phyloP scores from a whole-genome alignment of 2,797 vertebrate genomes.

The Setipinna tenuifilis region DNA sequence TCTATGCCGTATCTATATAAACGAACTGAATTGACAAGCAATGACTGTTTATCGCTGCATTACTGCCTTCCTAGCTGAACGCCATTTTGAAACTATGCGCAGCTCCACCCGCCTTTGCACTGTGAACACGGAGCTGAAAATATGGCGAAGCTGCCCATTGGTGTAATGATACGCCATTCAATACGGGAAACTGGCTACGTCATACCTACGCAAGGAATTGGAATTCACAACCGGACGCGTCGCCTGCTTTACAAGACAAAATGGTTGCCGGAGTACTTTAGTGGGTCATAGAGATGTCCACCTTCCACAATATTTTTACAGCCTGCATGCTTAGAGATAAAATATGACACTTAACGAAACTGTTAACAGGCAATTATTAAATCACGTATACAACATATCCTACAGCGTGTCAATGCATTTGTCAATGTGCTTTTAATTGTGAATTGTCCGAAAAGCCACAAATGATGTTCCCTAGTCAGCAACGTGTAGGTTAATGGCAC shows the following conservation, averaged over 20 bases:
- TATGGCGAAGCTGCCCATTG: background rate
- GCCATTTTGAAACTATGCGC: constrained; percentile 16
- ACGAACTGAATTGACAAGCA: constrained; percentile 1
- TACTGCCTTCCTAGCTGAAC: background rate
- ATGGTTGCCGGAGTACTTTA: background rate
- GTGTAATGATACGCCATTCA: background rate
- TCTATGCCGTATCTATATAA: background rate
- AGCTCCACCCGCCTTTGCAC: constrained; percentile 8
- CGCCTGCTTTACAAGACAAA: background rate
- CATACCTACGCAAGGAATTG: background rate
- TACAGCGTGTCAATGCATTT: too few species aligned
- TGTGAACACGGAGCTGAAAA: background rate
- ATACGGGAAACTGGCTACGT: constrained; percentile 4
- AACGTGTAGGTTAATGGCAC: too few species aligned
- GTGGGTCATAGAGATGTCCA: background rate
- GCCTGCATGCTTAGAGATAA: too few species aligned
- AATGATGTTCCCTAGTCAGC: too few species aligned
- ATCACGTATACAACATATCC: too few species aligned
- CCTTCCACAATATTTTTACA: too few species aligned
- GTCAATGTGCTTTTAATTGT: too few species aligned
- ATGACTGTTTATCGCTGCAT: constrained; percentile 1
- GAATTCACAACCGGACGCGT: background rate
- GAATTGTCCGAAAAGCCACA: too few species aligned
- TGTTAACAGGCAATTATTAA: too few species aligned
- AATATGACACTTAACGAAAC: too few species aligned